A percentile compares a stretch with the other conserved stretches of the same genome.
Conservation (phyloP, 2,797 vertebrate species). For the Carduelis carduelis region DNA sequence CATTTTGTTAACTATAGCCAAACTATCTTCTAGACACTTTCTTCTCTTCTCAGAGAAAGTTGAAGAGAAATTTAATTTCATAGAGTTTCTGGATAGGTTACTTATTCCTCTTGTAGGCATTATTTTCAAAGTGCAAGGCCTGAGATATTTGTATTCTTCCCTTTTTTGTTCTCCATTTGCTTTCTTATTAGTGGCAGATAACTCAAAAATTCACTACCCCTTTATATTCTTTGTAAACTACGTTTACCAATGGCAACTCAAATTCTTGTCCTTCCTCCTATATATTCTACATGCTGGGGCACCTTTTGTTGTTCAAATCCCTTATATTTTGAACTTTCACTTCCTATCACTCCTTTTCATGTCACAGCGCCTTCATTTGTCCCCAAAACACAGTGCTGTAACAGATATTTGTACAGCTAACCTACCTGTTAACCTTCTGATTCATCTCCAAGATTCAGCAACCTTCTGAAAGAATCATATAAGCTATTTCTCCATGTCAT, state of each 20-base stretch:
- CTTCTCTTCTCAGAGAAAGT: neutral
- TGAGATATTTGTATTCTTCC: fast-evolving
- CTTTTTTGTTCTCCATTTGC: neutral
- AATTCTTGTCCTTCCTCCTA: neutral
- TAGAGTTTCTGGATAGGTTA: neutral
- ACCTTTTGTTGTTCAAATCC: neutral
- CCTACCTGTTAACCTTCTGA: fast-evolving
- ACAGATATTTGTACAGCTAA: neutral
- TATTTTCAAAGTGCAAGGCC: neutral
- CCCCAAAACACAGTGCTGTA: fast-evolving
- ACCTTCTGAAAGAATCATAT: neutral
- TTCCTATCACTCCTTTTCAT: neutral
- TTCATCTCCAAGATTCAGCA: neutral
- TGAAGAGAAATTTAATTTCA: neutral
- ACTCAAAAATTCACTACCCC: neutral
- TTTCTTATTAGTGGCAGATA: neutral
- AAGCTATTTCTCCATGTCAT: neutral
- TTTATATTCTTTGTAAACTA: neutral
- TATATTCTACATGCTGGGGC: neutral
- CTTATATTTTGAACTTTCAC: neutral
- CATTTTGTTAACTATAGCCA: neutral
- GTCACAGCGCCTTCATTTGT: neutral
- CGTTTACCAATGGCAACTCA: neutral
- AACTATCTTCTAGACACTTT: neutral
- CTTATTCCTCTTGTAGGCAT: neutral